phyloP scores from a whole-genome alignment of 1,140 invertebrate species.

The Trichoplusia ni region DNA sequence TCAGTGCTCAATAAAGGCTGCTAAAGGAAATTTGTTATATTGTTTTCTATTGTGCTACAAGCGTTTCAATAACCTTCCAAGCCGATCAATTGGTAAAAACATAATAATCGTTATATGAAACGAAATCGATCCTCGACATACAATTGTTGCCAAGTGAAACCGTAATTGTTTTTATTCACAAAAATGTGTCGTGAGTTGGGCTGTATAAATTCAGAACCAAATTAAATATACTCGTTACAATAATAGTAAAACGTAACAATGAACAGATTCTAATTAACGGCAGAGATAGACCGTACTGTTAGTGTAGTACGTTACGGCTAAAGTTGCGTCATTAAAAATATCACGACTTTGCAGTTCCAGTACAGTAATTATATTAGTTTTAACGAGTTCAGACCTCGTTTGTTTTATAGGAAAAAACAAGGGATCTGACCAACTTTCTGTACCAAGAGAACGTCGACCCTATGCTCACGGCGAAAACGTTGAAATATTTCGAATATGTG shows the following conservation, averaged over 20 bases:
- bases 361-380: slow-evolving; percentile 57
- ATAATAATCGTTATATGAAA: slow-evolving; percentile 3
- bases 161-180: slow-evolving; percentile 21
- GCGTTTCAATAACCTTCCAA: slow-evolving; percentile 1
- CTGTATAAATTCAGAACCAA: background rate
- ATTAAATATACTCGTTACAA: background rate
- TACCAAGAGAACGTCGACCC: slow-evolving; percentile 71
- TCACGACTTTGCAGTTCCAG: slow-evolving; percentile 42
- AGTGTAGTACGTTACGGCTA: slow-evolving; percentile 25
- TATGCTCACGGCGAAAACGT: slow-evolving; percentile 60
- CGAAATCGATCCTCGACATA: slow-evolving; percentile 7
- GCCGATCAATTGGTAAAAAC: slow-evolving; percentile 10
- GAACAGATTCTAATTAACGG: slow-evolving; percentile 18
- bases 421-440: slow-evolving; percentile 71
- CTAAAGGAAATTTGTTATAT: background rate
- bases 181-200: background rate
- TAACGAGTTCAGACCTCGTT: slow-evolving; percentile 52
- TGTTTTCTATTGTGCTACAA: slow-evolving; percentile 1
- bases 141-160: background rate
- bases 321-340: slow-evolving; percentile 59
- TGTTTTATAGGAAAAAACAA: slow-evolving; percentile 71
- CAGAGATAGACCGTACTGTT: slow-evolving; percentile 12
- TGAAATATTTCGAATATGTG: slow-evolving; percentile 77
- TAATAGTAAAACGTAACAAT: background rate
- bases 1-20: background rate